Evolutionary conservation across 2,797 vertebrate species (phyloP).

Genomic region (Podarcis lilfordi): DNA sequence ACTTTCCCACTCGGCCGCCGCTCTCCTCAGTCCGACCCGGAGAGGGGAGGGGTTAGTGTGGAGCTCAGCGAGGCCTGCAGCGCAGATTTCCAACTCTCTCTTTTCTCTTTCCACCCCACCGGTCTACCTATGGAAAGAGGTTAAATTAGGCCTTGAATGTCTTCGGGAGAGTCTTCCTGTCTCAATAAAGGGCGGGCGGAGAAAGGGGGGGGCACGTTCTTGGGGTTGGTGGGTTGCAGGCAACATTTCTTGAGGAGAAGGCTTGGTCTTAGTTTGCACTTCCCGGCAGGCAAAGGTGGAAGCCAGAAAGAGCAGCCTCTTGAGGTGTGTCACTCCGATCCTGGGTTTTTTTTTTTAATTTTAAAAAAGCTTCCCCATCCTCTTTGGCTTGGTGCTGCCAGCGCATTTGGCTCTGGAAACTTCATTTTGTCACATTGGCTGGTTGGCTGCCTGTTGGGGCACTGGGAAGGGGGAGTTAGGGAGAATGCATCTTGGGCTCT

Average conservation of each 20-base stretch:
- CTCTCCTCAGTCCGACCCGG: slow-evolving; percentile 32
- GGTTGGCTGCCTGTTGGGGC: not conserved
- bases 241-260: slow-evolving; percentile 47
- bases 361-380: slow-evolving; percentile 61
- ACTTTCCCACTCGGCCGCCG: slow-evolving; percentile 52
- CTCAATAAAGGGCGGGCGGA: slow-evolving; percentile 52
- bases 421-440: slow-evolving; percentile 25
- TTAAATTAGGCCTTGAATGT: slow-evolving; percentile 34
- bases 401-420: slow-evolving; percentile 68
- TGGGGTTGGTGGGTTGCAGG: slow-evolving; percentile 1
- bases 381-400: slow-evolving; percentile 49
- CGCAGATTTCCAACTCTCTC: not conserved
- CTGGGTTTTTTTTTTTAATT: not conserved
- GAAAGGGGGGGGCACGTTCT: slow-evolving; percentile 12
- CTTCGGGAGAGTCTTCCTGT: slow-evolving; percentile 13
- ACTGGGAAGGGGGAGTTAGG: slow-evolving; percentile 20
- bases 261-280: slow-evolving; percentile 60
- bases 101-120: no score
- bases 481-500: slow-evolving; percentile 19
- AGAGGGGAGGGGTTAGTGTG: slow-evolving; percentile 55
- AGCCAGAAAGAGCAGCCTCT: slow-evolving; percentile 59
- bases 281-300: slow-evolving; percentile 65
- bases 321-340: slow-evolving; percentile 70
- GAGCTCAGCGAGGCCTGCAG: slow-evolving; percentile 33
- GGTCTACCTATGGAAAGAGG: not conserved